phyloP scores from a whole-genome alignment of 92 coral and sea anemone genomes.

The Zoanthus sansibaricus region DNA sequence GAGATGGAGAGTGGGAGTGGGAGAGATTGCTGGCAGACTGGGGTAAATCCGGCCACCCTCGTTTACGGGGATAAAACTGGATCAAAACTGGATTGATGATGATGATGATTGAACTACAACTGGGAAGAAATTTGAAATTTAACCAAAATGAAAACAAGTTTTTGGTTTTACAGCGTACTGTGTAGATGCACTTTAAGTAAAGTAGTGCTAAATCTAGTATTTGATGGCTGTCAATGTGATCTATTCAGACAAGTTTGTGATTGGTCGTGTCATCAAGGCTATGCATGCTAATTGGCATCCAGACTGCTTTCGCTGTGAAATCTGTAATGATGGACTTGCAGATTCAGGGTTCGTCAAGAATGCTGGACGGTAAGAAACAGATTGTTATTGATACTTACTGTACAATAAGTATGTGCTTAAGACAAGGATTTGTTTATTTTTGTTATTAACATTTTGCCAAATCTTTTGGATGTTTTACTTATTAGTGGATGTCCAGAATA shows the following conservation, averaged over 20 bases:
- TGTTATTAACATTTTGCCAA: too few species aligned
- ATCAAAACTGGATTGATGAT: too few species aligned
- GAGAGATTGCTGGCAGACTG: too few species aligned
- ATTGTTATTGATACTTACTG: neutral
- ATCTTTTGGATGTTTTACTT: too few species aligned
- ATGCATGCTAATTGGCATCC: slow-evolving; percentile 99
- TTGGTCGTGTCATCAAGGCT: slow-evolving; percentile 98
- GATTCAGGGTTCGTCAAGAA: slow-evolving; percentile 99
- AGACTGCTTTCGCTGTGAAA: slow-evolving; percentile 97
- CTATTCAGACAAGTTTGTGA: slow-evolving; percentile 89
- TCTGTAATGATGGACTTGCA: slow-evolving; percentile 94
- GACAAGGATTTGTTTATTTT: too few species aligned
- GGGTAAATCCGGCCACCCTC: too few species aligned
- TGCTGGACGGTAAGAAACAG: slow-evolving; percentile 88
- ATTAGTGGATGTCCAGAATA: too few species aligned
- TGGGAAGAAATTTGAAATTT: too few species aligned
- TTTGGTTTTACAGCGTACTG: neutral
- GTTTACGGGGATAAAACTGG: too few species aligned
- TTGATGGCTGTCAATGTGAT: neutral
- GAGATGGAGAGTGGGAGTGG: too few species aligned
- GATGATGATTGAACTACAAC: too few species aligned
- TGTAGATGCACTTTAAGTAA: neutral
- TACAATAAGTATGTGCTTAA: too few species aligned
- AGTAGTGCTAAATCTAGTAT: neutral
- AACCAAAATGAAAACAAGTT: neutral